A percentile compares a stretch with the other conserved stretches of the same genome.
These are phyloP conservation scores for Neocrepidodera transversa DNA, from an alignment of 2,888 invertebrate species.

Conservation along the genomic window DNA sequence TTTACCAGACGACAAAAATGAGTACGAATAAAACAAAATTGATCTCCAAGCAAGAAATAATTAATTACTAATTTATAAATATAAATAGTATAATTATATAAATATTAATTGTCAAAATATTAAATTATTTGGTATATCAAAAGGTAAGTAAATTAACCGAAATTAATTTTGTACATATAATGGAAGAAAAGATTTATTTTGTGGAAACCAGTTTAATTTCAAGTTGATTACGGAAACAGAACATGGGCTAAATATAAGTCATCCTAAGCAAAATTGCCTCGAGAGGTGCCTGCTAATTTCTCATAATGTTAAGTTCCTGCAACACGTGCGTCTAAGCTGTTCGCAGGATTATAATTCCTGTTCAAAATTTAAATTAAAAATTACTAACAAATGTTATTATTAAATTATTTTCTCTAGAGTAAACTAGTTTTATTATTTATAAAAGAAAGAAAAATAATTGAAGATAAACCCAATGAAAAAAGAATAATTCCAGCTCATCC, in stretches of 20 bases:
- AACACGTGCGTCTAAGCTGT: conserved; percentile 27
- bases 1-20: too few species aligned
- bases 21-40: too few species aligned
- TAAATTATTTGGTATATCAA: not conserved
- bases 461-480: not conserved
- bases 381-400: too few species aligned
- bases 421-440: too few species aligned
- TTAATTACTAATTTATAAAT: too few species aligned
- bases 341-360: conserved; percentile 21
- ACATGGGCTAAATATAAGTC: conserved; percentile 19
- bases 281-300: conserved; percentile 24
- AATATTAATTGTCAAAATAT: too few species aligned
- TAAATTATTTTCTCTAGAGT: too few species aligned
- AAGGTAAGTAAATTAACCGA: not conserved
- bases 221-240: conserved; percentile 13
- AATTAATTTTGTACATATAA: not conserved
- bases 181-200: not conserved
- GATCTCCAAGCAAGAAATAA: too few species aligned
- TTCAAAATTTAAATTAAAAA: conserved; percentile 19
- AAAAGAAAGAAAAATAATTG: too few species aligned
- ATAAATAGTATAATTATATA: too few species aligned
- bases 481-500: not conserved
- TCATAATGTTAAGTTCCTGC: conserved; percentile 25
- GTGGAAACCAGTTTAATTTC: conserved; percentile 11
- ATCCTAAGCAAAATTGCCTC: conserved; percentile 18